Evolutionary conservation across 2,113 vertebrate genomes (phyloP), one percentile per base, ranked within the genome.

Genomic region (Hymenochirus boettgeri): DNA sequence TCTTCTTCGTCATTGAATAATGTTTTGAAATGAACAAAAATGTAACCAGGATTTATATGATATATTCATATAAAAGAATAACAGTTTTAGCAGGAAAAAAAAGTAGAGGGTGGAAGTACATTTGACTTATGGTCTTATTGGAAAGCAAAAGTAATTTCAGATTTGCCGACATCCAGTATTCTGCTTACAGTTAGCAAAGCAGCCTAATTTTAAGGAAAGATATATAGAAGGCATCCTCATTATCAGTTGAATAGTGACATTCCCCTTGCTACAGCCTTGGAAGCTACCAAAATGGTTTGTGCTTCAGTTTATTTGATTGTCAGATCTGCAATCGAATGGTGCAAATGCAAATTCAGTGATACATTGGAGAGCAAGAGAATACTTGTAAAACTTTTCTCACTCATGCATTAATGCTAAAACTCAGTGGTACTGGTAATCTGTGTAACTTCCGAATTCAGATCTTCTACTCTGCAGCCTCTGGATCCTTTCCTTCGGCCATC

Each of bases 401-500:
- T 42, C 17, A 42, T 42, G n/a, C 11, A 2, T 42, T n/a, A n/a
- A 21, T 69, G 71, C 79, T 81, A 88, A 62, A 88, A 55, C 71
- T 84, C 81, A 0, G 74, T 89, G 52, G 83, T 89, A 45, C 65
- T 69, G 54, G 86, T 85, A 75, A 91, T 84, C 75, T 89, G 91
- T 7, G 93, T 89, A n/a, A 87, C 80, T 64, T 93, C 92, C 0
- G 87, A 87, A 31, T 77, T 83, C 62, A 84, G 69, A 26, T 90
- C 86, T 0, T 85, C 83, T 33, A 74, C 76, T 3, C 59, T 26
- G 0, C 19, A 72, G 5, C 74, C 73, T 9, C 17, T 72, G 61
- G 83, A 86, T 74, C 84, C 65, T 18, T 33, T 22, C 24, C 26
- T 73, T 65, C 65, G 59, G 65, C 77, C 77, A 62, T 77, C 79